Base-by-base conservation (phyloP, 2,797 vertebrate species). In the Neosilurus hyrtlii region DNA sequence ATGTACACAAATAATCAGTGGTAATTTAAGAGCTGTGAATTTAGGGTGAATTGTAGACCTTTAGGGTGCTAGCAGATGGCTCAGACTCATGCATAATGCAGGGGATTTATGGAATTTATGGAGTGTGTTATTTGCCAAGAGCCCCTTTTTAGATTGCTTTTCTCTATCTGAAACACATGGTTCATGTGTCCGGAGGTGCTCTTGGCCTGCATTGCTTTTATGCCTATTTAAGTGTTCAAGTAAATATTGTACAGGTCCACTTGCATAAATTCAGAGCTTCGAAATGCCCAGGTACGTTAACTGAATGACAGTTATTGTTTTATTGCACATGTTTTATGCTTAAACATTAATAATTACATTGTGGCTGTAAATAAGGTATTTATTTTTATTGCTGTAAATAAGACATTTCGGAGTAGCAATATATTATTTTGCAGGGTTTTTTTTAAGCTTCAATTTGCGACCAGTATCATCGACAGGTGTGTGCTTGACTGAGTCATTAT, bases 1-100 rank as follows among this genome's bases (percentile, higher is more conserved):
- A 78, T 78, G 49, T 63, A 26, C n/a, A 51, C 43, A 51, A 62
- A 77, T 51, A 59, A 49, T 59, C 12, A 59, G 0, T 24, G 52
- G 9, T 68, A 59, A n/a, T 59, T 70, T 70, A 49, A 59, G 30
- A 37, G 30, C 8, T 80, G 49, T 70, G 35, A 80, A 57, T 68
- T 24, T 43, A 15, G 54, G 67, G 37, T 68, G 18, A 81, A 79
- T 66, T 3, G 26, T 79, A 68, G 67, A 61, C 18, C 24, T 81
- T 78, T 43, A 22, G 67, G 70, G n/a, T 70, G 67, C 62, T 79
- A 79, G 35, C 82, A 37, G 63, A 86, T 84, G 75, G 76, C 30
- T 75, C 70, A 16, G 54, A 76, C 24, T 82, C 82, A 75, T 84
- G 72, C 56, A 79, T 84, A 84, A 79, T 82, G 37, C 80, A 86